Evolutionary conservation across 2,888 invertebrate species (phyloP), one percentile per base, ranked within the genome.

Genomic region (Synanthedon andrenaeformis): DNA sequence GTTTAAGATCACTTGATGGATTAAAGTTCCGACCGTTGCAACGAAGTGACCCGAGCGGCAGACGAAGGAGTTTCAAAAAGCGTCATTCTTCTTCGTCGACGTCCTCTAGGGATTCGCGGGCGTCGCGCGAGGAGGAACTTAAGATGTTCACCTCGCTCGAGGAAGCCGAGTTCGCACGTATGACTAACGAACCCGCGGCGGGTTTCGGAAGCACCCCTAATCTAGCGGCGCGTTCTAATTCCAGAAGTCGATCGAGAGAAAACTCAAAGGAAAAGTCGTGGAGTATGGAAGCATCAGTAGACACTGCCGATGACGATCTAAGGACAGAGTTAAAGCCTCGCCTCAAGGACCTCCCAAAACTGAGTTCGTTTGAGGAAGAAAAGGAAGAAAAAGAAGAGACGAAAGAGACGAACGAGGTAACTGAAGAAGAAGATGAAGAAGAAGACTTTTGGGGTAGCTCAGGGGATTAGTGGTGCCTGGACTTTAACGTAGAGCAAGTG

Each of bases 1-100:
- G 83, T 88, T 88, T 82, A 87, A 88, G 88, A 76, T 91, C 90
- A 64, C 85, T 92, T 69, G 92, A 92, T 75, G 92, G 92, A 63
- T 89, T 92, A 66, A 91, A 90, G 74, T 88, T 76, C 67, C 89
- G 89, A 59, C 90, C 91, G 54, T 71, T 91, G 64, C 83, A 89
- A 71, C 89, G 91, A 59, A 90, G 86, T 71, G 91, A 91, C 77
- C 90, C 90, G 60, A 90, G 90, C 60, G 89, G 90, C 58, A 78
- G 91, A 48, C 80, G 91, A 57, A 82, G 89, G 56, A 90, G 89
- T 65, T 91, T 89, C 70, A 90, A 89, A 71, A 90, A 89, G 63
- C 88, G 90, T 42, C 84, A 88, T 57, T 90, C 90, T 48, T 90
- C 90, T 59, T 90, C 90, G 52, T 86, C 88, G 60, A 90, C 90